Conservation (phyloP, 1,140 invertebrate species). For the fruit fly (Drosophila melanogaster) region DNA sequence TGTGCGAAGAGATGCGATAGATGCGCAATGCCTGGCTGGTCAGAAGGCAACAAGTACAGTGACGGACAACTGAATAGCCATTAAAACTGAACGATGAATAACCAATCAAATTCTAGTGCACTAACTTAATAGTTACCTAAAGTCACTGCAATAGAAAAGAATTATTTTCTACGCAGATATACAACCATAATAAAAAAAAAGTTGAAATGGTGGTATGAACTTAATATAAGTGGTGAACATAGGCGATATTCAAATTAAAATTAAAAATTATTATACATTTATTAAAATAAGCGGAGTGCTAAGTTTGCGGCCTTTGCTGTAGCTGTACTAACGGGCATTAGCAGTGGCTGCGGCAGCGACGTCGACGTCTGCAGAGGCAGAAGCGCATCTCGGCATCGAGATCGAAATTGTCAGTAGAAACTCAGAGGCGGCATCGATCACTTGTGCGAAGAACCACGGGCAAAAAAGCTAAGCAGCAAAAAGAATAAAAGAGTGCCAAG, state of each 20-base stretch:
- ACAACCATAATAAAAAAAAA: too few species aligned
- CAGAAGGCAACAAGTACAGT: slow-evolving; percentile 34
- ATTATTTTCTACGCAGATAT: too few species aligned
- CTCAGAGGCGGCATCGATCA: slow-evolving; percentile 84
- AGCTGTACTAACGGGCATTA: neutral
- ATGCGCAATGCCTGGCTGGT: slow-evolving; percentile 38
- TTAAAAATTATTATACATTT: too few species aligned
- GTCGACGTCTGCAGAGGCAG: slow-evolving; percentile 15
- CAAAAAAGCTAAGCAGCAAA: slow-evolving; percentile 8
- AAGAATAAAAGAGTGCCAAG: slow-evolving; percentile 14
- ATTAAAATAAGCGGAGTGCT: neutral
- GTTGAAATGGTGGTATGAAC: too few species aligned
- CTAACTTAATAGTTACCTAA: too few species aligned
- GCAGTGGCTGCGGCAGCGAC: slow-evolving; percentile 25
- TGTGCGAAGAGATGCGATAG: slow-evolving; percentile 31
- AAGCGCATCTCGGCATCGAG: slow-evolving; percentile 37
- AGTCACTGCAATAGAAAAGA: too few species aligned
- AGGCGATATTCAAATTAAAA: too few species aligned
- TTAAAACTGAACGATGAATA: too few species aligned
- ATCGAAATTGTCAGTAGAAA: slow-evolving; percentile 75
- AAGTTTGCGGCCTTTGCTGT: neutral
- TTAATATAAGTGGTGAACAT: neutral
- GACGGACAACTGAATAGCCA: neutral
- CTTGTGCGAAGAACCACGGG: slow-evolving; percentile 59
- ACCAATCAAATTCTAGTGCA: too few species aligned